Percentiles rank a stretch among this genome's conserved stretches.
Evolutionary conservation across 2,797 vertebrate genomes (phyloP).

Genomic region (Anabas testudineus): DNA sequence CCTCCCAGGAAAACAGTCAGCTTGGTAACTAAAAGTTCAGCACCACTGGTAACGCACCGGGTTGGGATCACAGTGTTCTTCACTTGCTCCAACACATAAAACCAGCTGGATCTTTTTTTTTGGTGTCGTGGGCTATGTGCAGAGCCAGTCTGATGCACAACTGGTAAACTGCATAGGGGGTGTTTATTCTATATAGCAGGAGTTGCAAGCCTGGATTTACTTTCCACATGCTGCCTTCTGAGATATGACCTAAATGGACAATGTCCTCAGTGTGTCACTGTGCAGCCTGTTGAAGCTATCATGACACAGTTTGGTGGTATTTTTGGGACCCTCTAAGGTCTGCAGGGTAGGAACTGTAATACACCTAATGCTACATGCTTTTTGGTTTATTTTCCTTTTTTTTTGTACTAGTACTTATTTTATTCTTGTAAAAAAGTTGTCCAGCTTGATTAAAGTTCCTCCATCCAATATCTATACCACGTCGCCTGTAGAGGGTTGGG

Average conservation of each 20-base stretch:
- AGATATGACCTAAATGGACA: constrained; percentile 54
- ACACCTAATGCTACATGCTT: neutral
- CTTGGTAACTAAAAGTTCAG: constrained; percentile 24
- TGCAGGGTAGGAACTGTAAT: neutral
- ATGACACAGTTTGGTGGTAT: neutral
- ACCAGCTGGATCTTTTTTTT: neutral
- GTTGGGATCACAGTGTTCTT: neutral
- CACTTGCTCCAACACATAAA: neutral
- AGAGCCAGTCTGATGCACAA: constrained; percentile 1
- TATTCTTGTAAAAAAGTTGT: too few relatives aligned
- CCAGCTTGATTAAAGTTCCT: too few relatives aligned
- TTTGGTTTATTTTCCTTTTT: too few relatives aligned
- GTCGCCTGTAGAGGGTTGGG: too few relatives aligned
- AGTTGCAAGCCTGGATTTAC: constrained; percentile 24
- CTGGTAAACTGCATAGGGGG: fast-evolving
- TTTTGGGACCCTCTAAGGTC: neutral
- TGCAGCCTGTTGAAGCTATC: neutral
- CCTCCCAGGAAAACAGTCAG: constrained; percentile 38
- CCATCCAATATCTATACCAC: too few relatives aligned
- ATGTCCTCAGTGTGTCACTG: neutral
- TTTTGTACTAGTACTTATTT: too few relatives aligned
- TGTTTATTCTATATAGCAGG: constrained; percentile 9
- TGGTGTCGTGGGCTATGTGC: neutral
- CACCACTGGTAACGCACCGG: neutral
- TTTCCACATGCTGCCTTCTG: constrained; percentile 26